phyloP scores from a whole-genome alignment of 2,113 vertebrate species.

The Varanus salvator region DNA sequence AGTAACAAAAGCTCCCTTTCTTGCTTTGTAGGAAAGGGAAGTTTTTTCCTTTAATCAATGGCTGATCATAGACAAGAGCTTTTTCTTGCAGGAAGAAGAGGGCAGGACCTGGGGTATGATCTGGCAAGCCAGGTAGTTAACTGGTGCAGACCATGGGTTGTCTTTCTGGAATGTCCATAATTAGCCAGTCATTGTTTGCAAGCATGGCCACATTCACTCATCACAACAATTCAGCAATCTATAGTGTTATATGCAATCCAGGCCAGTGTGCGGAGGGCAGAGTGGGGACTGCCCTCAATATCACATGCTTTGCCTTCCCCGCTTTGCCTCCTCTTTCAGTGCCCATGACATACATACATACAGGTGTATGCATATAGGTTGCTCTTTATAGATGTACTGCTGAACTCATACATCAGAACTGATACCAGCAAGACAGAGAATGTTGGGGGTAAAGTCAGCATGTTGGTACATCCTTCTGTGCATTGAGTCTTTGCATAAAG shows the following conservation, averaged over 20 bases:
- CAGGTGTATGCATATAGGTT: neutral
- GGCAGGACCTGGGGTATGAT: too few species aligned
- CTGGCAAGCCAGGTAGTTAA: too few species aligned
- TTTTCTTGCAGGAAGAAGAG: too few species aligned
- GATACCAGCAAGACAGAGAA: neutral
- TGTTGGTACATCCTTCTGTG: neutral
- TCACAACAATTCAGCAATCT: neutral
- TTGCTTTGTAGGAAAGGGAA: too few species aligned
- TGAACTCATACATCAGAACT: neutral
- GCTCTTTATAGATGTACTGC: neutral
- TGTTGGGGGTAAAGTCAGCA: neutral
- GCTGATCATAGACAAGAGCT: too few species aligned
- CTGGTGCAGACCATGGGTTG: too few species aligned
- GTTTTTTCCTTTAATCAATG: too few species aligned
- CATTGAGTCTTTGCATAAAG: neutral
- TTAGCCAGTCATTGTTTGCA: too few species aligned
- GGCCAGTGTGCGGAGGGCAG: neutral
- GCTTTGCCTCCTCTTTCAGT: too few species aligned
- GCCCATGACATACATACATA: neutral
- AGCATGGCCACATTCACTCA: too few species aligned
- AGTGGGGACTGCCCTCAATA: neutral
- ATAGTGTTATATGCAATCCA: neutral
- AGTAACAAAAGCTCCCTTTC: too few species aligned
- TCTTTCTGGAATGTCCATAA: too few species aligned
- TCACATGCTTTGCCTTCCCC: neutral